Evolutionary conservation across 2,797 vertebrate genomes (phyloP).

Genomic region (Pachyuromys duprasi): DNA sequence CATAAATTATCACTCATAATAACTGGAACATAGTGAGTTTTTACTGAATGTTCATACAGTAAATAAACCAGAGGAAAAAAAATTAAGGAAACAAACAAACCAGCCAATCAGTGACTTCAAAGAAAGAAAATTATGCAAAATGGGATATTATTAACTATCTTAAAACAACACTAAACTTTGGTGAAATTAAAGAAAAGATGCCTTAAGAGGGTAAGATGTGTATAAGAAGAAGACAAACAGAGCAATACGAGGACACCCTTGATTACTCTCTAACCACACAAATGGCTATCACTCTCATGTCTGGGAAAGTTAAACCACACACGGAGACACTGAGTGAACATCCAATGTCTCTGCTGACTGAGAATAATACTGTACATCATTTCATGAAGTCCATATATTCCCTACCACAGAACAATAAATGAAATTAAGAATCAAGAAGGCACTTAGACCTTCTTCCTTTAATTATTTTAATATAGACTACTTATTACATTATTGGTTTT

Average conservation of each 20-base stretch:
- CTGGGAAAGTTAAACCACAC: not conserved
- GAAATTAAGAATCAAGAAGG: conserved; percentile 79
- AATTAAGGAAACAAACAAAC: not conserved
- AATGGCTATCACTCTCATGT: not conserved
- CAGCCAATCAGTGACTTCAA: not conserved
- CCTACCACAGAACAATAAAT: conserved; percentile 74
- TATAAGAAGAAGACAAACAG: not conserved
- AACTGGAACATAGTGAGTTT: not conserved
- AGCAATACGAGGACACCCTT: not conserved
- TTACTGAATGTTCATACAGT: not conserved
- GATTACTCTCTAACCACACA: not conserved
- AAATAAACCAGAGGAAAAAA: not conserved
- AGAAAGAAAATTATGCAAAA: not conserved
- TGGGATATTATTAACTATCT: not conserved
- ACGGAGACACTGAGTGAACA: not conserved
- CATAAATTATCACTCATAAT: not conserved
- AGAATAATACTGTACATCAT: conserved; percentile 58
- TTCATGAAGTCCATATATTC: conserved; percentile 64
- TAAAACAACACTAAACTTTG: not conserved
- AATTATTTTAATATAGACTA: conserved; percentile 29
- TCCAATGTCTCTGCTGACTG: conserved; percentile 43
- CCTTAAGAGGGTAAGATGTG: not conserved
- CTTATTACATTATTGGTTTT: conserved; percentile 63
- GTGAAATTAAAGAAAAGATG: not conserved
- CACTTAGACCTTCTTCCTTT: conserved; percentile 55